phyloP scores from a whole-genome alignment of 2,113 vertebrate genomes.

The Pachypanchax playfairii region DNA sequence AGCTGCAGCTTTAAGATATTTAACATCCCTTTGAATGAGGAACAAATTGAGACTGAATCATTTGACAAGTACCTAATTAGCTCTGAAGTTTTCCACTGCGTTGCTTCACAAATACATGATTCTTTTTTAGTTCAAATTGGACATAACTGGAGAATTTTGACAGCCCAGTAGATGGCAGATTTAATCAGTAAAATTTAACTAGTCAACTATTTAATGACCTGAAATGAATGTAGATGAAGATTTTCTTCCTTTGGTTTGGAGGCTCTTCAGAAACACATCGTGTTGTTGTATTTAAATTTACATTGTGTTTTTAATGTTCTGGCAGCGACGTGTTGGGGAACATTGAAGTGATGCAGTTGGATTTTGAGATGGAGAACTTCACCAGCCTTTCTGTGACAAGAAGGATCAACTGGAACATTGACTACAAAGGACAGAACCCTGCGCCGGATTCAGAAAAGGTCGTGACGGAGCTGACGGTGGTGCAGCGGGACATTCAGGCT shows the following conservation, averaged over 20 bases:
- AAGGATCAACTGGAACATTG: conserved; percentile 98
- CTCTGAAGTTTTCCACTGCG: background rate
- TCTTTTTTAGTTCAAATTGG: background rate
- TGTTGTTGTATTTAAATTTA: background rate
- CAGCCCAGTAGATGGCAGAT: conserved; percentile 28
- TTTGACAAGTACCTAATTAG: background rate
- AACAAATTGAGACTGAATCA: background rate
- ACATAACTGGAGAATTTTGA: background rate
- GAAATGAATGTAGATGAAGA: conserved; percentile 16
- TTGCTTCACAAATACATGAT: conserved; percentile 7
- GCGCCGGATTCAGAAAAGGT: conserved; percentile 90
- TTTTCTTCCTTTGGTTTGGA: background rate
- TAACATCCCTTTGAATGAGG: conserved; percentile 8
- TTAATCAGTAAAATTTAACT: conserved; percentile 47
- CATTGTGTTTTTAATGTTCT: conserved; percentile 1
- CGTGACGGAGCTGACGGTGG: conserved; percentile 94
- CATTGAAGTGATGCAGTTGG: conserved; percentile 94
- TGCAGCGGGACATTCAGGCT: conserved; percentile 94
- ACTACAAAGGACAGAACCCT: conserved; percentile 90
- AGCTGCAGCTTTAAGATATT: conserved; percentile 1
- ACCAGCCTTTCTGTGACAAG: conserved; percentile 97
- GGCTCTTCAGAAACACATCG: background rate
- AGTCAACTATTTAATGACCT: conserved; percentile 42
- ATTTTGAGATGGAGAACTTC: conserved; percentile 99
- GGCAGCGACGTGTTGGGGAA: conserved; percentile 83